Percentiles rank a stretch among this genome's conserved stretches.
phyloP scores from a whole-genome alignment of 2,797 vertebrate genomes.

The Telmatherina bonti region DNA sequence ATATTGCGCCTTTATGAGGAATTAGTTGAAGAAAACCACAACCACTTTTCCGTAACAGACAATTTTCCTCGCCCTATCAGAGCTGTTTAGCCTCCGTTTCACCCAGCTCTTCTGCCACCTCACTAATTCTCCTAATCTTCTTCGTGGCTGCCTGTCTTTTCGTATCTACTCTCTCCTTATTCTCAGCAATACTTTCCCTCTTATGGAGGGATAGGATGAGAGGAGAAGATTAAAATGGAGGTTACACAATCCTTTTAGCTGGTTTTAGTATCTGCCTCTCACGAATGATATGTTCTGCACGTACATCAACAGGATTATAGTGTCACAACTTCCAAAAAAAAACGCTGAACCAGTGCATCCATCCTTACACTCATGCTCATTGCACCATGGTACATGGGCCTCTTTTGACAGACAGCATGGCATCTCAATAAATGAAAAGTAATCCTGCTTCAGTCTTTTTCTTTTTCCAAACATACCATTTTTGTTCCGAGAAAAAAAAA shows the following conservation, averaged over 20 bases:
- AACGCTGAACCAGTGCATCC: conserved; percentile 49
- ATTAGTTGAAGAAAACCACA: conserved; percentile 18
- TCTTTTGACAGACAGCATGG: conserved; percentile 36
- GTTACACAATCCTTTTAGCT: conserved; percentile 76
- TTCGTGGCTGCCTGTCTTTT: conserved; percentile 63
- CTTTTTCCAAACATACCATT: neutral
- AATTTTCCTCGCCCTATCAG: conserved; percentile 44
- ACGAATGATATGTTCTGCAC: conserved; percentile 67
- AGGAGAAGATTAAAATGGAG: conserved; percentile 69
- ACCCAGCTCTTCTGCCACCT: conserved; percentile 49
- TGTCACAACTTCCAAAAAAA: conserved; percentile 65
- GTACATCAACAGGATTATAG: conserved; percentile 77
- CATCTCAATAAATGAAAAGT: conserved; percentile 20
- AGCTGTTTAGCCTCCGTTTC: conserved; percentile 56
- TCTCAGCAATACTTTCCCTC: conserved; percentile 41
- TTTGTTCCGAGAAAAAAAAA: neutral
- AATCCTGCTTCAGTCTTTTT: neutral
- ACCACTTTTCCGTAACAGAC: conserved; percentile 45
- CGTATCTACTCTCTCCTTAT: conserved; percentile 58
- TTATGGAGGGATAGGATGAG: conserved; percentile 57
- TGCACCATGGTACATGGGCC: conserved; percentile 15
- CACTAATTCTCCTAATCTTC: conserved; percentile 69
- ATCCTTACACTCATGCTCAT: conserved; percentile 28
- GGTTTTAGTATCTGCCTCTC: conserved; percentile 66
- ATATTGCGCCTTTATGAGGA: neutral